phyloP scores from a whole-genome alignment of 2,888 invertebrate species.

The Caradrina kadenii region DNA sequence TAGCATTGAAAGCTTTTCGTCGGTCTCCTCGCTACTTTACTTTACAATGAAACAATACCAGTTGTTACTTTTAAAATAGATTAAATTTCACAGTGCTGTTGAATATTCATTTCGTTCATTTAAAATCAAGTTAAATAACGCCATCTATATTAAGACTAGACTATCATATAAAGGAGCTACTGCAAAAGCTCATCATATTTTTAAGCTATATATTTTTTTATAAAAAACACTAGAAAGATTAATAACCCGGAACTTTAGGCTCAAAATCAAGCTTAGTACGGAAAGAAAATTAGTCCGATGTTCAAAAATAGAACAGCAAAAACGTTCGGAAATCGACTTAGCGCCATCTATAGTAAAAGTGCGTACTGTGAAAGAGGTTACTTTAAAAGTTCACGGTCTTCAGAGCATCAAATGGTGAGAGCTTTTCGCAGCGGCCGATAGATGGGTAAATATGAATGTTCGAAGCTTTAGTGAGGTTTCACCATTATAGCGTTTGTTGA shows the following conservation, averaged over 20 bases:
- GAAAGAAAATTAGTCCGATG: too few relatives aligned
- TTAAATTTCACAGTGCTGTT: too few relatives aligned
- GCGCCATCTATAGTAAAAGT: slow-evolving; percentile 46
- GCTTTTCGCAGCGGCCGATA: slow-evolving; percentile 44
- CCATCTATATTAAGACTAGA: slow-evolving; percentile 22
- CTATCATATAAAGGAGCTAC: too few relatives aligned
- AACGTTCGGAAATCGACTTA: background rate
- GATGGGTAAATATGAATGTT: slow-evolving; percentile 40
- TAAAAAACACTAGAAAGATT: too few relatives aligned
- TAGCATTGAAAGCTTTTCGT: background rate
- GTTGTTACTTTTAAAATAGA: too few relatives aligned
- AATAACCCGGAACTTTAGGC: too few relatives aligned
- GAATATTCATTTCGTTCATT: background rate
- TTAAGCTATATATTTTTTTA: too few relatives aligned
- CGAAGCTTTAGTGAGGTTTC: slow-evolving; percentile 4
- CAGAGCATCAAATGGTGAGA: background rate
- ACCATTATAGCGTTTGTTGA: background rate
- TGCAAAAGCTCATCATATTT: background rate
- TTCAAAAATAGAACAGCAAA: too few relatives aligned
- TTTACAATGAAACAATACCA: background rate
- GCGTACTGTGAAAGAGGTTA: background rate
- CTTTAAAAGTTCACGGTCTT: slow-evolving; percentile 27
- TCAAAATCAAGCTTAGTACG: too few relatives aligned
- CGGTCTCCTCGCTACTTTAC: background rate
- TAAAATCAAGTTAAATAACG: background rate